phyloP scores from a whole-genome alignment of 2,113 vertebrate species.

The Seriola quinqueradiata region DNA sequence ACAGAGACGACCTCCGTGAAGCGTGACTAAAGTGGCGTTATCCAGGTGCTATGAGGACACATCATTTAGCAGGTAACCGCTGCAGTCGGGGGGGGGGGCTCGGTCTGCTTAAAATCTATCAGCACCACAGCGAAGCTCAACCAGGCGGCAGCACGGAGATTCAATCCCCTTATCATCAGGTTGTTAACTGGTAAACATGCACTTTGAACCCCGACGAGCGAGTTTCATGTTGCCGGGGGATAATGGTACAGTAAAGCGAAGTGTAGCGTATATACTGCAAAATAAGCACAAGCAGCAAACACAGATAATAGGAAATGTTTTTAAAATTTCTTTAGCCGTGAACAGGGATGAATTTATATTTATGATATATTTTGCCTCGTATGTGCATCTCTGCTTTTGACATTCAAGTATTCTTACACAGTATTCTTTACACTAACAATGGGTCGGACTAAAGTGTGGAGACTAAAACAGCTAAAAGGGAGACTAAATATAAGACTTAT shows the following conservation, averaged over 20 bases:
- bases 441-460: neutral
- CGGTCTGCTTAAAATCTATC: neutral
- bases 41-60: conserved; percentile 24
- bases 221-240: conserved; percentile 13
- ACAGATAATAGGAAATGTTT: neutral
- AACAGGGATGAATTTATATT: neutral
- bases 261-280: too few relatives aligned
- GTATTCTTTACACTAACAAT: too few relatives aligned
- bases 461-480: neutral
- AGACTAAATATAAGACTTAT: too few relatives aligned
- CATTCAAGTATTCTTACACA: too few relatives aligned
- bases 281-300: neutral
- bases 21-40: conserved; percentile 38
- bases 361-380: too few relatives aligned
- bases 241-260: neutral
- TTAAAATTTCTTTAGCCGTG: neutral
- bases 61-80: conserved; percentile 26
- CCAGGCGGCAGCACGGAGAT: conserved; percentile 1
- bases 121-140: neutral
- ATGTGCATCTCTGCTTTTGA: too few relatives aligned
- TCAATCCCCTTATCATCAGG: neutral
- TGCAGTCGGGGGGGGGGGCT: neutral
- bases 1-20: conserved; percentile 39
- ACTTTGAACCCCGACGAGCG: conserved; percentile 1
- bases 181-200: conserved; percentile 27